Evolutionary conservation across 2,797 vertebrate species (phyloP).

Genomic region (Catharus ustulatus): DNA sequence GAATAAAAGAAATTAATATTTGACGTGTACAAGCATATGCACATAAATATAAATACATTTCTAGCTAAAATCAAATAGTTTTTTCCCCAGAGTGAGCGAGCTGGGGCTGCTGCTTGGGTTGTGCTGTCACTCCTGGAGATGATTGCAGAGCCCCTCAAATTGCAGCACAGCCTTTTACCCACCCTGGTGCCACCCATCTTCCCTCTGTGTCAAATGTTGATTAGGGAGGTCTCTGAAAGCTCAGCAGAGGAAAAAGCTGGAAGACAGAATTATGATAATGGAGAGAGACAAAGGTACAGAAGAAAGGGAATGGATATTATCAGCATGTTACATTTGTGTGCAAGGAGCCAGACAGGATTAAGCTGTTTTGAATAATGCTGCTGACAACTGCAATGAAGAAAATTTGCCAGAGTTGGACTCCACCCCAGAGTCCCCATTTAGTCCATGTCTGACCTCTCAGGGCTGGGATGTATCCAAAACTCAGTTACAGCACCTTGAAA

Average conservation of each 20-base stretch:
- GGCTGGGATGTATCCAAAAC: not conserved
- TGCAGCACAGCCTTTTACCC: slow-evolving; percentile 13
- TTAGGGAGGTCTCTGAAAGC: slow-evolving; percentile 60
- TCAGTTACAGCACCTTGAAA: not conserved
- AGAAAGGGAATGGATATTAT: slow-evolving; percentile 13
- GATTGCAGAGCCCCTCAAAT: slow-evolving; percentile 44
- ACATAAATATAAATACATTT: slow-evolving; percentile 71
- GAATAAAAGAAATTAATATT: slow-evolving; percentile 65
- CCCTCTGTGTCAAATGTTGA: slow-evolving; percentile 34
- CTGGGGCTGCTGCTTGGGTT: slow-evolving; percentile 40
- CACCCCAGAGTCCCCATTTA: not conserved
- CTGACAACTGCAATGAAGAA: not conserved
- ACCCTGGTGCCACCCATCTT: slow-evolving; percentile 1
- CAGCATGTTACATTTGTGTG: not conserved
- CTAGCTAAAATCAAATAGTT: slow-evolving; percentile 56
- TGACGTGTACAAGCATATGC: slow-evolving; percentile 39
- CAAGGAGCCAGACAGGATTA: not conserved
- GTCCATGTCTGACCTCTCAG: not conserved
- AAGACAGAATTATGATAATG: slow-evolving; percentile 32
- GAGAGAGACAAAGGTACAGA: slow-evolving; percentile 34
- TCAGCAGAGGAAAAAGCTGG: slow-evolving; percentile 47
- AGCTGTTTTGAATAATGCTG: slow-evolving; percentile 13
- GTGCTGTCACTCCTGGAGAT: slow-evolving; percentile 41
- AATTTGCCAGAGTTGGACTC: not conserved
- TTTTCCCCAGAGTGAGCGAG: slow-evolving; percentile 60